phyloP scores from a whole-genome alignment of 2,113 vertebrate genomes.

The Vimba vimba region DNA sequence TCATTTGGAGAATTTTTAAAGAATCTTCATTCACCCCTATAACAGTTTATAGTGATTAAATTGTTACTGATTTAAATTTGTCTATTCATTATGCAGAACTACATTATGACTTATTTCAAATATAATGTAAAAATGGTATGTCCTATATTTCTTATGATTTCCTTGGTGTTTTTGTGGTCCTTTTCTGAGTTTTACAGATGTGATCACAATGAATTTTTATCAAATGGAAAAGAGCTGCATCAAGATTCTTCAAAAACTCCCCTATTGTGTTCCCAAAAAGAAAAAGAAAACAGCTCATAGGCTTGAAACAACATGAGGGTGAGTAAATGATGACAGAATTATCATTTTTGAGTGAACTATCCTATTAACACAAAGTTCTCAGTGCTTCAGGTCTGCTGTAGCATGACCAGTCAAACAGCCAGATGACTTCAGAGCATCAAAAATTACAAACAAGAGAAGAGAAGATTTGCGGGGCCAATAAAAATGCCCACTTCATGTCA shows the following conservation, averaged over 20 bases:
- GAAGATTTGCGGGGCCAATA: neutral
- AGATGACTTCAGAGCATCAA: conserved; percentile 53
- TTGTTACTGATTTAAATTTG: neutral
- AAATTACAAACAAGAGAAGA: conserved; percentile 34
- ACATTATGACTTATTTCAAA: neutral
- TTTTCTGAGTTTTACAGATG: neutral
- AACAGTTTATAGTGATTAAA: neutral
- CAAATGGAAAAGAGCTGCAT: neutral
- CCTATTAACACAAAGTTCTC: conserved; percentile 37
- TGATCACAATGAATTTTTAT: neutral
- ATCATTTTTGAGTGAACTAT: conserved; percentile 6
- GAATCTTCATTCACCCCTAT: neutral
- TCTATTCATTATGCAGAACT: neutral
- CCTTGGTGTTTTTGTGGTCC: neutral
- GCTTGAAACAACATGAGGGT: neutral
- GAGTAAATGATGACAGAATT: neutral
- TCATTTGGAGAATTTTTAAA: neutral
- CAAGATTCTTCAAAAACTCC: neutral
- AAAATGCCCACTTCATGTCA: conserved; percentile 38
- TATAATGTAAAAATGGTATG: neutral
- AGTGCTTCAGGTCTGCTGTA: conserved; percentile 52
- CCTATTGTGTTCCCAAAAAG: neutral
- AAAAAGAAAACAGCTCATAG: neutral
- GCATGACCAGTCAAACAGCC: conserved; percentile 48
- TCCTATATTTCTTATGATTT: neutral